Base-by-base conservation (phyloP, 2,113 vertebrate genomes). In the Lanius collurio region DNA sequence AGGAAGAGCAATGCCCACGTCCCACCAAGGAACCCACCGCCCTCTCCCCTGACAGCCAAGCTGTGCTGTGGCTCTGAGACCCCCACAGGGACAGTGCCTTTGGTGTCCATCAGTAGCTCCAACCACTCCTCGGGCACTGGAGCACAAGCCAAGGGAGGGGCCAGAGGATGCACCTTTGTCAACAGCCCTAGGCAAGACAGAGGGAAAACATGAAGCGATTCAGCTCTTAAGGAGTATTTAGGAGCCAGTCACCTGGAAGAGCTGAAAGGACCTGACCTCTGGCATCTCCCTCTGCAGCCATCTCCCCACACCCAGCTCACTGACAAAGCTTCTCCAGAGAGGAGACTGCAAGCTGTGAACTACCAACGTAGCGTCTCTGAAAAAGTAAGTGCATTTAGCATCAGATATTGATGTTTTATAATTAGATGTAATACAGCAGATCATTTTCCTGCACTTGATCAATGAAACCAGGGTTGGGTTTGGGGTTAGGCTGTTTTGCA, bases 371-470 rank as follows among this genome's bases (percentile, higher is more conserved):
- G 71, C 4, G 14, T 84, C 94, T 97, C 92, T 35, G 62, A 60
- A 90, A 91, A 19, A 82, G 52, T 42, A 75, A 97, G 86, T 89
- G 83, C 79, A 91, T 97, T 93, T 94, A 89, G 90, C 95, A 85
- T 96, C 91, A 96, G 92, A 76, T 97, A 97, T 97, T 57, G 94
- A 97, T 93, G 80, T 95, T 97, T 97, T 94, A 97, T 98, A 97
- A 98, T 98, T 98, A 97, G 96, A 98, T 87, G 73, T 92, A 96
- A 97, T 96, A 97, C 75, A 96, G 95, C 77, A 94, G 93, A 95
- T 96, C 90, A 94, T 97, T 97, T 98, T 97, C 94, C 95, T 88
- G 73, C 87, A 77, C 90, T 65, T 97, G 94, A 95, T 98, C 97
- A 97, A 97, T 96, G 96, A 97, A 97, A 97, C 41, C 90, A 77